Evolutionary conservation across 2,113 vertebrate species (phyloP).

Genomic region (Myotis lucifugus): DNA sequence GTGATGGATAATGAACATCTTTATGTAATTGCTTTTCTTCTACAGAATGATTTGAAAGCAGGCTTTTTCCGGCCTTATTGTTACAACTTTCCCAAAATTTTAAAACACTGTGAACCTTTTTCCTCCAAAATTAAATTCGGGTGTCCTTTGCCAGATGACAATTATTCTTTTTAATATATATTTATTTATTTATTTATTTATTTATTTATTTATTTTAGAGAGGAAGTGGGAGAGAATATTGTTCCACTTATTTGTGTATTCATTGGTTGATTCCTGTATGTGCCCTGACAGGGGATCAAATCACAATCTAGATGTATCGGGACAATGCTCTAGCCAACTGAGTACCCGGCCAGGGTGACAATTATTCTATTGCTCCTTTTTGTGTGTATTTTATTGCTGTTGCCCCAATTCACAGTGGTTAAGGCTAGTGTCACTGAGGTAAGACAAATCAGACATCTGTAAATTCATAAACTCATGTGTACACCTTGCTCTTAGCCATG

Average conservation of each 20-base stretch:
- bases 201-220: no score
- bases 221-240: no score
- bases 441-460: not conserved
- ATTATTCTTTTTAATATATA: not conserved
- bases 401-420: not conserved
- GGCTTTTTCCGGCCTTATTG: not conserved
- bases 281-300: no score
- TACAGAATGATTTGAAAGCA: not conserved
- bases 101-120: not conserved
- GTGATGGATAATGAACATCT: not conserved
- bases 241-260: no score
- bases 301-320: no score
- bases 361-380: not conserved
- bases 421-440: not conserved
- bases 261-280: no score
- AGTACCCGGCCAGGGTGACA: no score
- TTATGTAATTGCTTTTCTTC: not conserved
- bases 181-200: no score
- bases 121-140: slow-evolving; percentile 3
- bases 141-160: not conserved
- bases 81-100: not conserved
- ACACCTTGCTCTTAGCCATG: not conserved
- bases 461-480: not conserved
- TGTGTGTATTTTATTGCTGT: not conserved
- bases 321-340: no score